Percentiles rank a stretch among this genome's conserved stretches.
These are phyloP conservation scores for Elgaria multicarinata DNA, from an alignment of 2,113 vertebrate species.

Conservation along the genomic window DNA sequence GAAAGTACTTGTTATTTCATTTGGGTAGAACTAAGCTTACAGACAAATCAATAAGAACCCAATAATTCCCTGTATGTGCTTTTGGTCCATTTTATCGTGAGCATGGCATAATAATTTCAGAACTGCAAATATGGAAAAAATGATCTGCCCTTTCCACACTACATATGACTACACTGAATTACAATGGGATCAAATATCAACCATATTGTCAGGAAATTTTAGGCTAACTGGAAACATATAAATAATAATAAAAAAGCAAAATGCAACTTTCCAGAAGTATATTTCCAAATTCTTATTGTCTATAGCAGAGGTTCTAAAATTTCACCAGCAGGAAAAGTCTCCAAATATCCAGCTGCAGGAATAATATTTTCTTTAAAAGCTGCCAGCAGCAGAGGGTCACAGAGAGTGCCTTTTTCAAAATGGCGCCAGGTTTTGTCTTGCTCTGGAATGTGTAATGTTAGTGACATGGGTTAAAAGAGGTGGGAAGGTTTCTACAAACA, in stretches of 20 bases:
- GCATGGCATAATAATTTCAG: slow-evolving; percentile 61
- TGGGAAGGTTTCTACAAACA: too few relatives aligned
- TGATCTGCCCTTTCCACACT: background rate
- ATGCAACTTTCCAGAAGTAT: background rate
- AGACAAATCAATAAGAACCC: slow-evolving; percentile 60
- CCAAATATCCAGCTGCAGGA: too few relatives aligned
- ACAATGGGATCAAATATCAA: slow-evolving; percentile 27
- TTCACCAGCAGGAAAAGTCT: too few relatives aligned
- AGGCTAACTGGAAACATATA: background rate
- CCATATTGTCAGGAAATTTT: background rate
- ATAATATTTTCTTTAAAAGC: too few relatives aligned
- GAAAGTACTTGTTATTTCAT: slow-evolving; percentile 58
- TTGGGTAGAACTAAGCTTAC: slow-evolving; percentile 49
- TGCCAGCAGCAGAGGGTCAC: too few relatives aligned
- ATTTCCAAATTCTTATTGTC: background rate
- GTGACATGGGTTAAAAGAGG: too few relatives aligned
- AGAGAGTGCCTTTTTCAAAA: too few relatives aligned
- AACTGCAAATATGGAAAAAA: slow-evolving; percentile 61
- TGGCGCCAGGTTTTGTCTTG: too few relatives aligned
- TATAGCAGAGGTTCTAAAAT: background rate
- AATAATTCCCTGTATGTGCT: slow-evolving; percentile 22
- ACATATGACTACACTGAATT: slow-evolving; percentile 26
- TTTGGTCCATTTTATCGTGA: slow-evolving; percentile 53
- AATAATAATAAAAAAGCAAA: background rate
- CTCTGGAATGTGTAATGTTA: too few relatives aligned